These are phyloP conservation scores for Penaeus indicus DNA, from an alignment of 1,140 invertebrate species.

Conservation along the genomic window DNA sequence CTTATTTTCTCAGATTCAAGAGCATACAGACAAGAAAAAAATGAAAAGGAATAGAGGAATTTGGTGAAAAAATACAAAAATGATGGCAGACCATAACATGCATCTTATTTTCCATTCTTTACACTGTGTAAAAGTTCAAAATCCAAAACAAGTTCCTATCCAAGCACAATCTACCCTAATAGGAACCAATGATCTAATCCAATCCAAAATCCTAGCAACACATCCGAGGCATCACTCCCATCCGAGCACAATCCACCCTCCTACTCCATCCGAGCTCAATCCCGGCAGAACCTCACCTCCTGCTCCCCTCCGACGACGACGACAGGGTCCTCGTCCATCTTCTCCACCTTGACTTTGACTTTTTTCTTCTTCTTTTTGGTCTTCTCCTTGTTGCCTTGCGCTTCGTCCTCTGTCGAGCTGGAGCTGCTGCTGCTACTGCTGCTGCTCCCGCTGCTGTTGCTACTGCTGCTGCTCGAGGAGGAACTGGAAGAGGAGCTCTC, in stretches of 20 bases:
- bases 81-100: too few species aligned
- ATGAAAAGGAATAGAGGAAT: too few species aligned
- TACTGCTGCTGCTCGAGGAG: slow-evolving; percentile 25
- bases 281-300: background rate
- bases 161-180: too few species aligned
- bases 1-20: too few species aligned
- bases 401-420: slow-evolving; percentile 30
- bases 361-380: slow-evolving; percentile 47
- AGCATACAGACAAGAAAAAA: too few species aligned
- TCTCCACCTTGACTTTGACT: slow-evolving; percentile 39
- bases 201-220: too few species aligned
- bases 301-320: background rate
- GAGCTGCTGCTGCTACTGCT: slow-evolving; percentile 52
- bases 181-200: too few species aligned
- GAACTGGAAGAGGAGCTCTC: slow-evolving; percentile 37
- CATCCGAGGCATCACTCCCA: too few species aligned
- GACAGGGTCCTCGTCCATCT: slow-evolving; percentile 45
- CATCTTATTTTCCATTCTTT: too few species aligned
- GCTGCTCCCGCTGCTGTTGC: background rate
- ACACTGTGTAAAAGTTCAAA: too few species aligned
- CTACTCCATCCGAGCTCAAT: background rate
- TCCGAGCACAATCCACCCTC: background rate
- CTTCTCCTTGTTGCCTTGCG: slow-evolving; percentile 33
- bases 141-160: too few species aligned
- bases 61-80: too few species aligned